Evolutionary conservation across 2,113 vertebrate genomes (phyloP).

Genomic region (human): DNA sequence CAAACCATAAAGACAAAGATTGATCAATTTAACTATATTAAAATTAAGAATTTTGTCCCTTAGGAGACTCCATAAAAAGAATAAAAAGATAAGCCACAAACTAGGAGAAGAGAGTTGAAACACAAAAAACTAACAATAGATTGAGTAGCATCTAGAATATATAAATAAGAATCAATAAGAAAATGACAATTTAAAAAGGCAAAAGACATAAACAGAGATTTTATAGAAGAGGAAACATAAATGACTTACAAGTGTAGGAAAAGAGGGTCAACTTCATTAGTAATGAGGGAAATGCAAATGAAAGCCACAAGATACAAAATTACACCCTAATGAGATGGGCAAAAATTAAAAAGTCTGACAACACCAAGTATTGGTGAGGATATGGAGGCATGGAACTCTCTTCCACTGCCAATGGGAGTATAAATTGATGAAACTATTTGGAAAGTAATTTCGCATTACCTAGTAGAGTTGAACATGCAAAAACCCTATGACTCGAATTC

Average conservation of each 20-base stretch:
- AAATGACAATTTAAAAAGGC: neutral
- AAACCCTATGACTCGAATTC: neutral
- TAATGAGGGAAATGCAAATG: neutral
- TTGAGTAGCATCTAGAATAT: neutral
- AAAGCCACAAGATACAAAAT: neutral
- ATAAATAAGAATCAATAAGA: neutral
- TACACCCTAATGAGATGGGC: neutral
- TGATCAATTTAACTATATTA: neutral
- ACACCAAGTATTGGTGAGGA: neutral
- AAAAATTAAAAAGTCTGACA: neutral
- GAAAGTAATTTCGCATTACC: neutral
- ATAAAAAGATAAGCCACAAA: neutral
- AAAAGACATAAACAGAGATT: neutral
- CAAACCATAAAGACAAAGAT: neutral
- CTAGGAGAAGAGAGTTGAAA: neutral
- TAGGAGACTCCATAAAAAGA: neutral
- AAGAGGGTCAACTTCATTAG: neutral
- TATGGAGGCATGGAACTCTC: neutral
- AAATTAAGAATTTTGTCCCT: neutral
- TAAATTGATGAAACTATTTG: neutral
- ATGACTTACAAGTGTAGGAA: neutral
- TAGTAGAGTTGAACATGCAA: neutral
- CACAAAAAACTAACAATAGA: neutral
- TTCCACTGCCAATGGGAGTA: neutral
- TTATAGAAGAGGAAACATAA: neutral